Percentiles rank a stretch among this genome's conserved stretches.
phyloP scores from a whole-genome alignment of 2,888 invertebrate species.

The Diarsia mendica region DNA sequence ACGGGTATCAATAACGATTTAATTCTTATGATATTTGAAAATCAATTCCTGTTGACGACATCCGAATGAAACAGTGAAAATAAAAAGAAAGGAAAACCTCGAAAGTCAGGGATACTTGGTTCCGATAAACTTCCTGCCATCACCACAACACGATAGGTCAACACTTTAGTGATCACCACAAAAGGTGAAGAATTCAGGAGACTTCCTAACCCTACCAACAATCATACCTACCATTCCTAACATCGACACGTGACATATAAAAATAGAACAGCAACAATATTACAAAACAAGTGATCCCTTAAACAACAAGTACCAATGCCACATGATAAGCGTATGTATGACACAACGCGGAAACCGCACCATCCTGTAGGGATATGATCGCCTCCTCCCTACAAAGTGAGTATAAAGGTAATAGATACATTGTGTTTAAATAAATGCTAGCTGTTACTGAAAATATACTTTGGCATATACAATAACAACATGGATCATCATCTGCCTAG shows the following conservation, averaged over 20 bases:
- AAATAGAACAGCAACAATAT: conserved; percentile 6
- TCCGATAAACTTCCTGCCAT: not conserved
- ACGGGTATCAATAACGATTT: too few species aligned
- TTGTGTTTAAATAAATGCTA: not conserved
- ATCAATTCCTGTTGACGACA: not conserved
- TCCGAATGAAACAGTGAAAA: not conserved
- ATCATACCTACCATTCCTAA: not conserved
- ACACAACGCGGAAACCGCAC: conserved; percentile 57
- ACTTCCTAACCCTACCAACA: not conserved
- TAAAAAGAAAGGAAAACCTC: not conserved
- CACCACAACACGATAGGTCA: not conserved
- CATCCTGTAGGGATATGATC: conserved; percentile 52
- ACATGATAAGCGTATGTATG: conserved; percentile 52
- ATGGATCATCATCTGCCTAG: not conserved
- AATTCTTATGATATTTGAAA: not conserved
- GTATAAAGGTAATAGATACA: conserved; percentile 7
- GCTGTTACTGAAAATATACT: not conserved
- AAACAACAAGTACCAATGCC: conserved; percentile 42
- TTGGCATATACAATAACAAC: not conserved
- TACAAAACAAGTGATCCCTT: conserved; percentile 23
- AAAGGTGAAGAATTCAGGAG: not conserved
- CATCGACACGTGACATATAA: not conserved
- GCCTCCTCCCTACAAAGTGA: not conserved
- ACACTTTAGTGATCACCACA: not conserved
- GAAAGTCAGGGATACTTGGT: not conserved